A percentile compares a stretch with the other conserved stretches of the same genome.
Conservation (phyloP, 2,888 invertebrate genomes). For the Pristionchus entomophagus region DNA sequence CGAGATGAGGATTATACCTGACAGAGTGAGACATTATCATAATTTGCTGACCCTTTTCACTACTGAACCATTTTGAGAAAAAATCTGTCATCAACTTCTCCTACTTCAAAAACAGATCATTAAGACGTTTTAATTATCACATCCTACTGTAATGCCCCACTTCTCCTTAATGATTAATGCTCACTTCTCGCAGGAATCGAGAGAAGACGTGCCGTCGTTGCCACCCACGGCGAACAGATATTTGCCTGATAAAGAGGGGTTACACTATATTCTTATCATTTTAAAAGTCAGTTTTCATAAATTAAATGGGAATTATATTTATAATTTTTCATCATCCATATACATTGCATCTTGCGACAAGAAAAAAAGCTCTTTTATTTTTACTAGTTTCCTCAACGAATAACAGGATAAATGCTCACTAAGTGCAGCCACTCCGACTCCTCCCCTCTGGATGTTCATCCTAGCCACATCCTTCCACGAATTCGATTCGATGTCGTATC, state of each 20-base stretch:
- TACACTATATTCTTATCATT: neutral
- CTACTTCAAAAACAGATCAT: neutral
- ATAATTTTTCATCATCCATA: too few relatives aligned
- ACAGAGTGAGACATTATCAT: neutral
- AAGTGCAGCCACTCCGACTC: constrained; percentile 78
- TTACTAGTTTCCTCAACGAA: too few relatives aligned
- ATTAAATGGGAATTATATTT: neutral
- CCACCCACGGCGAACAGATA: constrained; percentile 79
- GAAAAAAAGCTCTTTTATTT: too few relatives aligned
- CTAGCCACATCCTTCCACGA: constrained; percentile 78
- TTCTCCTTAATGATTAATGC: too few relatives aligned
- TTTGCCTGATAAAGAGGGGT: constrained; percentile 51
- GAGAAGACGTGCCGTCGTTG: constrained; percentile 78
- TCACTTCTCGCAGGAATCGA: constrained; percentile 78
- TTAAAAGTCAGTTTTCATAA: too few relatives aligned
- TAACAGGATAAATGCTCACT: constrained; percentile 53
- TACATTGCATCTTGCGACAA: too few relatives aligned
- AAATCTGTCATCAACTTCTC: neutral
- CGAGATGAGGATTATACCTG: constrained; percentile 78
- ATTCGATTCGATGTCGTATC: constrained; percentile 78
- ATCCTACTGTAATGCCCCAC: too few relatives aligned
- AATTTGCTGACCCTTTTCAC: neutral
- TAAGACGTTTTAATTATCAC: neutral
- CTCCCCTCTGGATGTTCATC: constrained; percentile 78
- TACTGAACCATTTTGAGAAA: too few relatives aligned